Conservation (phyloP, 1,140 invertebrate species). For the Lordiphosa collinella region DNA sequence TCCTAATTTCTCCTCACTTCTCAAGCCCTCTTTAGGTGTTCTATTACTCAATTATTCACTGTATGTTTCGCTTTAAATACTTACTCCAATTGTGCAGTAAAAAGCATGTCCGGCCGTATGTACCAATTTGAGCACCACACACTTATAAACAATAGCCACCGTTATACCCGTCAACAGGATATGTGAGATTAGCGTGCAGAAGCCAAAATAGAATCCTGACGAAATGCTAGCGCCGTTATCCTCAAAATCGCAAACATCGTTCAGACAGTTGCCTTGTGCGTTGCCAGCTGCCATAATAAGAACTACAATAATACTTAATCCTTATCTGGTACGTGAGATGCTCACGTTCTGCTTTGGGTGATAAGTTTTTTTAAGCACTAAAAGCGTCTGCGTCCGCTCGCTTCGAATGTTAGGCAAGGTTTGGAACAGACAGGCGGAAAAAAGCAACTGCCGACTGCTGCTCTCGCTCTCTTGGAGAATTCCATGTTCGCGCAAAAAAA, state of each 20-base stretch:
- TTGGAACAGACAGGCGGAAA: slow-evolving; percentile 37
- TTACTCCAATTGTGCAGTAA: slow-evolving; percentile 72
- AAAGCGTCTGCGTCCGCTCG: slow-evolving; percentile 16
- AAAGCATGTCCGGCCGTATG: slow-evolving; percentile 70
- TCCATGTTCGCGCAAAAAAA: slow-evolving; percentile 7
- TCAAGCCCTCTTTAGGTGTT: too few relatives aligned
- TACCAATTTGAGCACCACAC: slow-evolving; percentile 56
- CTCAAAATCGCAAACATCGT: slow-evolving; percentile 23
- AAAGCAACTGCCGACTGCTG: slow-evolving; percentile 19
- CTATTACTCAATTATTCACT: too few relatives aligned
- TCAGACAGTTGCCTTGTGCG: slow-evolving; percentile 29
- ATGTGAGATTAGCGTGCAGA: slow-evolving; percentile 54
- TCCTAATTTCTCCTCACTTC: too few relatives aligned
- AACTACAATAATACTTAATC: background rate
- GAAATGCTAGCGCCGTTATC: slow-evolving; percentile 3
- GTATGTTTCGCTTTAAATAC: slow-evolving; percentile 12
- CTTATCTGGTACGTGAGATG: slow-evolving; percentile 60
- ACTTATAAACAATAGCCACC: slow-evolving; percentile 47
- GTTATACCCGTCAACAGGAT: slow-evolving; percentile 57
- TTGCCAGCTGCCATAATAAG: slow-evolving; percentile 24
- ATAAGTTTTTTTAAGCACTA: slow-evolving; percentile 26
- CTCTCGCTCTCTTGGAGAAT: slow-evolving; percentile 30
- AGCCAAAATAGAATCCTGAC: slow-evolving; percentile 48
- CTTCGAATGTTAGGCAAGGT: slow-evolving; percentile 34
- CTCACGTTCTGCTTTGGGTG: slow-evolving; percentile 25